Evolutionary conservation across 2,797 vertebrate species (phyloP), one percentile per base, ranked within the genome.

Genomic region (Coracias cyanogaster): DNA sequence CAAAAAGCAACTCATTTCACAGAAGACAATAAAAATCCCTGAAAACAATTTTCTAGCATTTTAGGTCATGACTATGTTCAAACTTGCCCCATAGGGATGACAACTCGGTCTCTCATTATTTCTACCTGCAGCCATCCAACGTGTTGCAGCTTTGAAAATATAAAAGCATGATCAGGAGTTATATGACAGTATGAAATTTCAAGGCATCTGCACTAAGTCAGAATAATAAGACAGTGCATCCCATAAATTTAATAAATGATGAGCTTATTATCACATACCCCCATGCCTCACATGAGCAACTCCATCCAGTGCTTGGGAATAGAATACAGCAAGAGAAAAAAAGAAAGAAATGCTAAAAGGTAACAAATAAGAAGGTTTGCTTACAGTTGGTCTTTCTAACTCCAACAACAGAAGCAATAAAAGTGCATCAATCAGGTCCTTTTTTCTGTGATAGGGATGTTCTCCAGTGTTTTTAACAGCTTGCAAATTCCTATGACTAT

Each of bases 401-500:
- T 89, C 57, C 35, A 77, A 43, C 37, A 89, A 71, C 31, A 93
- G 29, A 89, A 78, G 70, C 73, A 94, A 92, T 92, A 93, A 96
- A 96, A 97, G 67, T 80, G 69, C 39, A 89, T 89, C 86, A 91
- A 22, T 89, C 62, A 55, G 64, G 70, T 82, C 51, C 45, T 58
- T 58, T 76, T 78, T 77, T 76, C 70, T 62, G 46, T 18, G 41
- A 49, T 65, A 83, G 67, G 89, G 94, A 90, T 91, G 93, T 90
- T 91, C 91, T 91, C 52, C 41, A 31, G 73, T 72, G 70, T 86
- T 97, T 94, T 94, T 94, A 97, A 93, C 83, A 96, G 96, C 91
- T 94, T 97, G 96, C 92, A 96, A 96, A 97, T 96, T 96, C 93
- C 91, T 91, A 41, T 71, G 73, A 93, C 96, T 97, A 81, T 95